Base-by-base conservation (phyloP, 1,140 invertebrate genomes). In the Magallana angulata region DNA sequence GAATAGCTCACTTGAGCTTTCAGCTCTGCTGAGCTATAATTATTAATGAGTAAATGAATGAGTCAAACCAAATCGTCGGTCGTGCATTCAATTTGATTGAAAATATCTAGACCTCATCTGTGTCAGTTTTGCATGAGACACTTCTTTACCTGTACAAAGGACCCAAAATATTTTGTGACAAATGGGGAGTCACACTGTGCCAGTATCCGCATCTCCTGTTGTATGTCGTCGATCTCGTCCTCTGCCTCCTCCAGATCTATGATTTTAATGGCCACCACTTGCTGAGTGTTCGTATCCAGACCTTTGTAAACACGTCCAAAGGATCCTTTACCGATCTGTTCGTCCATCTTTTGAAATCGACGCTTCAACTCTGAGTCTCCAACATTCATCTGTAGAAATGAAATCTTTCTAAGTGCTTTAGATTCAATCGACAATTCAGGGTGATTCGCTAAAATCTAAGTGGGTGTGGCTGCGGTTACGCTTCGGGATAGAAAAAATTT, bases 151-250 rank as follows among this genome's bases (percentile, higher is more conserved):
- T 98, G 95, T 64, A 96, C 96, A 90, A 91, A 93, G 56, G 91
- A 93, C 56, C 91, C 92, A 81, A 62, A 92, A 64, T 92, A 92
- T 96, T 99, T 99, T 92, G 99, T 99, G 94, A 99, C 98, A 95
- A 97, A 99, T 7, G 98, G 98, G 92, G 98, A 98, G 96, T 99
- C 98, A 95, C 99, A 99, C 95, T 99, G 98, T 91, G 98, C 99
- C 93, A 99, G 96, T 93, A 99, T 98, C 98, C 99, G 99, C 94
- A 99, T 99, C 95, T 99, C 99, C 95, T 99, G 98, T 95, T 99
- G 99, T 92, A 99, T 99, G 94, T 99, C 99, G 95, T 99, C 99
- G 94, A 99, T 99, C 95, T 99, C 99, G 97, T 99, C 99, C 96
- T 99, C 99, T 76, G 98, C 99, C 95, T 99, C 98, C 95, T 99